These are phyloP conservation scores for Beris morrisii DNA, from an alignment of 2,888 invertebrate genomes.

Conservation along the genomic window DNA sequence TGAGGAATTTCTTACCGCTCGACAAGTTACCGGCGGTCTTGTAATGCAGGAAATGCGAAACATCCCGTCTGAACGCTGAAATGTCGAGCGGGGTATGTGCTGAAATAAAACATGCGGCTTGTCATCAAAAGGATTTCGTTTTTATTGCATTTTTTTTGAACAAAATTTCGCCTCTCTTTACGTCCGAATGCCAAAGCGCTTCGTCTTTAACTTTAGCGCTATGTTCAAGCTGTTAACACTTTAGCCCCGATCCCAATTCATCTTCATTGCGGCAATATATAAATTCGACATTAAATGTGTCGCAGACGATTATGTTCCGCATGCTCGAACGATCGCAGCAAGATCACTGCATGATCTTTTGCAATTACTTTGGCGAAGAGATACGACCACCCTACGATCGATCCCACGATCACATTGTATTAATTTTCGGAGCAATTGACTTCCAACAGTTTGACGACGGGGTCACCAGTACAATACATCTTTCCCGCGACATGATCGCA, in stretches of 20 bases:
- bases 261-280: conserved; percentile 2
- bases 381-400: too few relatives aligned
- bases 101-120: conserved; percentile 18
- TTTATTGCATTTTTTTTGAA: neutral
- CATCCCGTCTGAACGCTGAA: conserved; percentile 8
- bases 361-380: too few relatives aligned
- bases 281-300: conserved; percentile 19
- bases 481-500: too few relatives aligned
- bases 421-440: too few relatives aligned
- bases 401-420: too few relatives aligned
- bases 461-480: too few relatives aligned
- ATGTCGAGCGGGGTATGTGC: conserved; percentile 5
- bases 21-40: neutral
- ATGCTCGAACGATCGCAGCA: too few relatives aligned
- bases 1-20: too few relatives aligned
- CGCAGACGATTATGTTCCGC: too few relatives aligned
- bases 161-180: neutral
- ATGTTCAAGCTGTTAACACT: conserved; percentile 30
- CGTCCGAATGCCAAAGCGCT: conserved; percentile 5
- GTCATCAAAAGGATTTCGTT: conserved; percentile 27
- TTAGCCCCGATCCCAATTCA: conserved; percentile 21
- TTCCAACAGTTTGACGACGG: too few relatives aligned
- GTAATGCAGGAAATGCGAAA: conserved; percentile 17
- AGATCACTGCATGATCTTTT: too few relatives aligned
- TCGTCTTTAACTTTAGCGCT: conserved; percentile 1